phyloP scores from a whole-genome alignment of 2,113 vertebrate species.

The Cyphomyrus plagiostoma region DNA sequence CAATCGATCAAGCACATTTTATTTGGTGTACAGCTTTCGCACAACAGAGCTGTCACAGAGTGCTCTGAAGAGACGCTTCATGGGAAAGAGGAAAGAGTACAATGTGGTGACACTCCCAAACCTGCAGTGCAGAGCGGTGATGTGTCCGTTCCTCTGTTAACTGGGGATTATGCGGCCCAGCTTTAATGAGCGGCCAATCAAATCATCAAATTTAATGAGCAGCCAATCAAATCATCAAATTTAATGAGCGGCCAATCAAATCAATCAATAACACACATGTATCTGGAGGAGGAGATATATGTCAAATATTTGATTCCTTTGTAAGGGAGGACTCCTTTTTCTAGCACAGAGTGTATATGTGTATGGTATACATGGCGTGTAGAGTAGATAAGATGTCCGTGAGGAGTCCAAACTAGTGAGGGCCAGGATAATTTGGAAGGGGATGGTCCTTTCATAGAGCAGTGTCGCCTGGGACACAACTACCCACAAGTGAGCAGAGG shows the following conservation, averaged over 20 bases:
- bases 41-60: neutral
- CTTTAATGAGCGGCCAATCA: neutral
- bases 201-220: neutral
- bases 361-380: neutral
- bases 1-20: constrained; percentile 12
- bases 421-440: neutral
- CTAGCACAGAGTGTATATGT: neutral
- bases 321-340: neutral
- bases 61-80: neutral
- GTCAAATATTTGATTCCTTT: neutral
- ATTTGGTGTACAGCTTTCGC: neutral
- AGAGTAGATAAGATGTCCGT: neutral
- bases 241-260: neutral
- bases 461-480: neutral
- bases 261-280: neutral
- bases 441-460: neutral
- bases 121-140: neutral
- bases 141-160: neutral
- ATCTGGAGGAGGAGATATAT: neutral
- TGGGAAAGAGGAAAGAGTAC: neutral
- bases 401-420: neutral
- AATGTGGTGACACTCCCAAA: neutral
- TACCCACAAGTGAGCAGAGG: neutral
- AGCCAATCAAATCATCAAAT: neutral
- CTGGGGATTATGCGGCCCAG: neutral